A percentile compares a stretch with the other conserved stretches of the same genome.
phyloP scores from a whole-genome alignment of 2,113 vertebrate species.

The Sinocyclocheilus anshuiensis region DNA sequence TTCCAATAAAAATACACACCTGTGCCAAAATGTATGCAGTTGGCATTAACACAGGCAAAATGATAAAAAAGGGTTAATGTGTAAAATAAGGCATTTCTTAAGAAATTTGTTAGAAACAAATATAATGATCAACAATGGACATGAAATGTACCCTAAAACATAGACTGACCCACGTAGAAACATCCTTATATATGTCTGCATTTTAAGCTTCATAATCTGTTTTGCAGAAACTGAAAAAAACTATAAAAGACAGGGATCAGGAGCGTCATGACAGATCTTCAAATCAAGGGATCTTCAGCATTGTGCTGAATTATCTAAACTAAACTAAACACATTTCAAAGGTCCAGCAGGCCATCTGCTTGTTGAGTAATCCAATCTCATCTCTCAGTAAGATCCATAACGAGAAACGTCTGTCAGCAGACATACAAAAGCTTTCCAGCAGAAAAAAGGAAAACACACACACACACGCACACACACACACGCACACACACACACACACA shows the following conservation, averaged over 20 bases:
- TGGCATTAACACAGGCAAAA: too few species aligned
- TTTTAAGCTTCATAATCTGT: not conserved
- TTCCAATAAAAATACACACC: too few species aligned
- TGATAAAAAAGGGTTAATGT: too few species aligned
- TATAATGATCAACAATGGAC: not conserved
- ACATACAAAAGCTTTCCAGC: constrained; percentile 9
- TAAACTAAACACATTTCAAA: constrained; percentile 53
- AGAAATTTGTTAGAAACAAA: not conserved
- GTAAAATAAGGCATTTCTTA: too few species aligned
- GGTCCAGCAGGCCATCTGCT: constrained; percentile 49
- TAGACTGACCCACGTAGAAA: not conserved
- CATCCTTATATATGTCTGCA: not conserved
- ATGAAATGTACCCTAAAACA: not conserved
- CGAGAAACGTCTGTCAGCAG: constrained; percentile 12
- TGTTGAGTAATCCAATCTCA: constrained; percentile 46
- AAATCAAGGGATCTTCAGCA: not conserved
- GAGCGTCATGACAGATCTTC: not conserved
- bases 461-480: too few species aligned
- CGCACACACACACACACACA: too few species aligned
- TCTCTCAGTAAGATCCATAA: constrained; percentile 23
- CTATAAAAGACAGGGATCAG: not conserved
- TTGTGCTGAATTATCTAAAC: constrained; percentile 26
- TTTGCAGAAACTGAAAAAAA: not conserved
- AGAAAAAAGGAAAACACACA: not conserved
- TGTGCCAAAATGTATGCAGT: too few species aligned